Conservation (phyloP, 2,888 invertebrate species). For the Lumbricus terrestris region DNA sequence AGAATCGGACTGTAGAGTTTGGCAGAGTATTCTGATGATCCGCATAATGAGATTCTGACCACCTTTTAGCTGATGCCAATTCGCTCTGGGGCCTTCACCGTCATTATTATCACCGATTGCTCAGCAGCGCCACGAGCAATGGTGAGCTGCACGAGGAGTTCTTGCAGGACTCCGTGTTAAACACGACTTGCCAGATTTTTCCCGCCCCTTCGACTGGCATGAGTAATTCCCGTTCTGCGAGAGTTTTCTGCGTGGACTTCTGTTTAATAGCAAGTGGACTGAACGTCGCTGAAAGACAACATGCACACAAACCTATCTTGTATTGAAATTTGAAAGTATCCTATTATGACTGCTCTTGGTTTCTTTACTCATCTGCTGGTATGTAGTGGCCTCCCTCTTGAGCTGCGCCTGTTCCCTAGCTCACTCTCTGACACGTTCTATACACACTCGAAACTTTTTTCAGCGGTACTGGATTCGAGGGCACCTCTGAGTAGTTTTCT, state of each 20-base stretch:
- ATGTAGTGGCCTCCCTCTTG: too few species aligned
- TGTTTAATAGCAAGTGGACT: background rate
- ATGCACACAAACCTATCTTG: too few species aligned
- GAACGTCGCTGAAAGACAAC: too few species aligned
- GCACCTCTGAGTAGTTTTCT: too few species aligned
- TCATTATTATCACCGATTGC: background rate
- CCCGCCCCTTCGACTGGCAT: background rate
- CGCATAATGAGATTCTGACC: background rate
- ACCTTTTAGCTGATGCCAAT: background rate
- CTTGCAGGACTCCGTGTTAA: too few species aligned
- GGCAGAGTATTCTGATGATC: background rate
- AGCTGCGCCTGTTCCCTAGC: too few species aligned
- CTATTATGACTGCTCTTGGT: too few species aligned
- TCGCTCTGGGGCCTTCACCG: background rate
- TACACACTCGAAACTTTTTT: too few species aligned
- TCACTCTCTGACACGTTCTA: too few species aligned
- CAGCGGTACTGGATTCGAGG: too few species aligned
- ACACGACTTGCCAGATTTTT: background rate
- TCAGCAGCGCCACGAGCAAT: background rate
- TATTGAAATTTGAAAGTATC: too few species aligned
- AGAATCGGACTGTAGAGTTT: background rate
- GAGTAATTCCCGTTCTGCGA: background rate
- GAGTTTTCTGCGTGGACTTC: background rate
- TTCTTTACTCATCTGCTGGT: too few species aligned
- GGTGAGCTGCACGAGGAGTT: background rate